Conservation (phyloP, 2,113 vertebrate genomes). For the Xenotilapia longispinis region DNA sequence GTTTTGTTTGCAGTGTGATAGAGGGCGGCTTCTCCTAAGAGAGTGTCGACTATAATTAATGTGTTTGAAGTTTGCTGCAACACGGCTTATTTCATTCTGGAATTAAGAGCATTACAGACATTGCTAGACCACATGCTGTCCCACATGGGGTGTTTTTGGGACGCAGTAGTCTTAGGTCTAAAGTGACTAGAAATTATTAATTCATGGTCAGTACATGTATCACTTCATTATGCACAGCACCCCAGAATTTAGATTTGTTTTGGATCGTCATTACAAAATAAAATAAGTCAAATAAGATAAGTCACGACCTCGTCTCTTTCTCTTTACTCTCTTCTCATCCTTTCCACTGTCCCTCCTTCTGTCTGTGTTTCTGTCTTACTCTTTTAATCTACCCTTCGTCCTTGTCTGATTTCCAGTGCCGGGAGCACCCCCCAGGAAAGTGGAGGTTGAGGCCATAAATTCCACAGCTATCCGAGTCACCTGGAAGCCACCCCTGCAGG, state of each 20-base stretch:
- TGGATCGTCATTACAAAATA: constrained; percentile 8
- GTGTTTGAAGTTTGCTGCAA: constrained; percentile 65
- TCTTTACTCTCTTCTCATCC: background rate
- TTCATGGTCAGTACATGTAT: background rate
- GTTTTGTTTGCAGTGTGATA: constrained; percentile 43
- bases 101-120: constrained; percentile 48
- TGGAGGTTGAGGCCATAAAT: constrained; percentile 91
- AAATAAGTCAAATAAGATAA: background rate
- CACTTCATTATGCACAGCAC: background rate
- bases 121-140: constrained; percentile 21
- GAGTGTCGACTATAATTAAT: constrained; percentile 60
- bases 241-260: constrained; percentile 30
- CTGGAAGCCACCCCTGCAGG: constrained; percentile 91
- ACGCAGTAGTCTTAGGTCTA: background rate
- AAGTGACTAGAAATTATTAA: background rate
- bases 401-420: constrained; percentile 77
- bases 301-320: background rate
- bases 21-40: constrained; percentile 43
- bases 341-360: background rate
- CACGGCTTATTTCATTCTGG: constrained; percentile 51
- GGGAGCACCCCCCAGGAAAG: constrained; percentile 90
- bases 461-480: constrained; percentile 90
- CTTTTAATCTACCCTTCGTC: background rate
- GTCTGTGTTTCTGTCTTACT: background rate
- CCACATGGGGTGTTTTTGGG: background rate